Evolutionary conservation across 2,888 invertebrate genomes (phyloP), one percentile per base, ranked within the genome.

Genomic region (Xestobium rufovillosum): DNA sequence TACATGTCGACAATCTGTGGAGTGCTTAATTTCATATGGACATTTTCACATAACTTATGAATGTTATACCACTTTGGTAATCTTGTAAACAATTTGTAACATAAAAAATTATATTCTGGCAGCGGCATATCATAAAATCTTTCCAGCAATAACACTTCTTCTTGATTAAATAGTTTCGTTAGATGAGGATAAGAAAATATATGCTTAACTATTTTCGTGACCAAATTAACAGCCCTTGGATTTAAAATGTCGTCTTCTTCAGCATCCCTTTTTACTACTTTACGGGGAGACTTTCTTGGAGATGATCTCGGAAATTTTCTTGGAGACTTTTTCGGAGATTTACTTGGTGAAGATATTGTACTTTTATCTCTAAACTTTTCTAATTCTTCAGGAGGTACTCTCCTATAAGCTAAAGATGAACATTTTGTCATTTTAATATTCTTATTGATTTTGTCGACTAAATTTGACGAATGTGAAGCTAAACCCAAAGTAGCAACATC

Each of bases 1-100:
- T 50, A 49, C 39, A 56, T 47, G 11, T 32, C 23, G 3, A 28
- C 31, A n/a, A 55, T 41, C 31, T 56, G 48, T 11, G 36, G 25
- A n/a, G 47, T 35, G 14, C 41, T 41, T 28, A 57, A 33, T 4
- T 30, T 28, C 3, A 49, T 31, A 3, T 33, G 19, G 14, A 53
- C 48, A 27, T 37, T 43, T 3, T 41, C 31, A 13, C 47, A 47
- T 36, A 51, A 53, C 12, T 44, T 43, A 10, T 45, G 44, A 13
- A 53, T 41, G 35, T 51, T 55, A 33, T 55, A 50, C 53, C 54
- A 55, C 3, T 32, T 43, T 12, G 36, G 48, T 30, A 44, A 26
- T 41, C 49, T 49, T 6, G 41, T 36, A 14, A 45, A 53, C 25
- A 57, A 37, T 42, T 57, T 55, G 34, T 53, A 35, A 14, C 52